Evolutionary conservation across 2,888 invertebrate genomes (phyloP).

Genomic region (Coremacera marginata): DNA sequence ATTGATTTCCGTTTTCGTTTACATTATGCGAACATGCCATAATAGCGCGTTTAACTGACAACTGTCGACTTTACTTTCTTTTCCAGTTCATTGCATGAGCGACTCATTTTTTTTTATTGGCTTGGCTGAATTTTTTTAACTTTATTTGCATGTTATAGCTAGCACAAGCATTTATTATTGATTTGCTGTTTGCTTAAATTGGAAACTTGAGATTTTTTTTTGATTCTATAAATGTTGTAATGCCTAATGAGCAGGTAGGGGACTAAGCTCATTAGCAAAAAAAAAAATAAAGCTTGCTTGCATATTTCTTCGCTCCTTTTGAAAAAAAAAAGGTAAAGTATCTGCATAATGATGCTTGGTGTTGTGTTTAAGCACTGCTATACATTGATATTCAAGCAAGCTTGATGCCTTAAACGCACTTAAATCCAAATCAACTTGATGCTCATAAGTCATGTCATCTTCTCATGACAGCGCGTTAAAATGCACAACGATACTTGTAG

Average conservation of each 20-base stretch:
- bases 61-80: background rate
- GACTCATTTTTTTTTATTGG: no score
- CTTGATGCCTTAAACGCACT: background rate
- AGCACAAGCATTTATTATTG: background rate
- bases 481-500: background rate
- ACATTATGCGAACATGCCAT: background rate
- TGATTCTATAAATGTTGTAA: no score
- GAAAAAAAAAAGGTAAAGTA: no score
- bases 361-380: no score
- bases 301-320: no score
- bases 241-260: no score
- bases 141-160: background rate
- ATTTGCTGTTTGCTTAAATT: background rate
- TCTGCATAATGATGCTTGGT: no score
- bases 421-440: background rate
- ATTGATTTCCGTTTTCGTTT: constrained; percentile 7
- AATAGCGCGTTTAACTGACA: background rate
- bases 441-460: background rate
- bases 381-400: no score
- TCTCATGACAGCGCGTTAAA: background rate
- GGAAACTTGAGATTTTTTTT: no score
- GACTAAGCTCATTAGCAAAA: no score
- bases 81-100: background rate
- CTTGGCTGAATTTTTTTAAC: background rate
- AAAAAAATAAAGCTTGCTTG: no score